These are phyloP conservation scores for Cliona cf. orientalis DNA, from an alignment of 37 sponge, comb jelly and placozoan species.

Conservation along the genomic window DNA sequence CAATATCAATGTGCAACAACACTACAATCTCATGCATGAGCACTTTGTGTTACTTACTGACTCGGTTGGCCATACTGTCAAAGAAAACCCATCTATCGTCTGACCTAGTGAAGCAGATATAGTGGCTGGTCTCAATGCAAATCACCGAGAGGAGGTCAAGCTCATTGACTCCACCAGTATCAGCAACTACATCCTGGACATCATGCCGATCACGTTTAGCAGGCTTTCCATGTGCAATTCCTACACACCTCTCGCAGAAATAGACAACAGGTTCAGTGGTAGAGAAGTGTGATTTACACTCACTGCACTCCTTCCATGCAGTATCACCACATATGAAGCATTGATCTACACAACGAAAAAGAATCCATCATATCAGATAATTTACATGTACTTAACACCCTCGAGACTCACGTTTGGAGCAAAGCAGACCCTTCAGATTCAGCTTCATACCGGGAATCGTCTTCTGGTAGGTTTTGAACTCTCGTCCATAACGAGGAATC, in stretches of 20 bases:
- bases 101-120: slow-evolving; percentile 85
- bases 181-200: no score
- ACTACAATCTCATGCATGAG: no score
- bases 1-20: no score
- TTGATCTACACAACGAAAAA: no score
- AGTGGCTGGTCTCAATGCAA: slow-evolving; percentile 96
- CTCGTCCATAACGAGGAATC: slow-evolving; percentile 93
- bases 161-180: no score
- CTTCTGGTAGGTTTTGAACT: slow-evolving; percentile 84
- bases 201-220: background rate
- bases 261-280: background rate
- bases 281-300: background rate
- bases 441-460: slow-evolving; percentile 75
- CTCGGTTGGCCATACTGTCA: slow-evolving; percentile 98
- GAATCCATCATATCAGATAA: no score
- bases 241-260: slow-evolving; percentile 10
- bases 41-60: slow-evolving; percentile 76
- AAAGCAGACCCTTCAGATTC: slow-evolving; percentile 18
- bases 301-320: background rate
- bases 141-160: slow-evolving; percentile 91
- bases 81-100: slow-evolving; percentile 86
- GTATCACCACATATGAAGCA: slow-evolving; percentile 24
- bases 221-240: background rate
- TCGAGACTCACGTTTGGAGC: background rate
- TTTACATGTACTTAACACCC: no score